A percentile compares a stretch with the other conserved stretches of the same genome.
Conservation (phyloP, 2,113 vertebrate genomes). For the Tychaedon coryphoeus region DNA sequence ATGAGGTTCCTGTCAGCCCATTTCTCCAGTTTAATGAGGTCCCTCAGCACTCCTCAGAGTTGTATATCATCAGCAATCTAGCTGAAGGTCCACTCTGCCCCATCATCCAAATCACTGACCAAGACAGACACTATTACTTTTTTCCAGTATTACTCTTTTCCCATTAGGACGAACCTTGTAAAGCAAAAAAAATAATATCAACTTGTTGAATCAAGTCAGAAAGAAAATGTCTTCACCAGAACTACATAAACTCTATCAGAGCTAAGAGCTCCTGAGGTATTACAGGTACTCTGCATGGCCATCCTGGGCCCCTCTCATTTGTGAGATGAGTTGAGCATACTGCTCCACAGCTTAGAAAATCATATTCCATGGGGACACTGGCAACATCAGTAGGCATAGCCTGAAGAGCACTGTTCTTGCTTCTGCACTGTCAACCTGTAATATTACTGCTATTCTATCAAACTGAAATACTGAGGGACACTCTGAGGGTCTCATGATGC, state of each 20-base stretch:
- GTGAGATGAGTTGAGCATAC: background rate
- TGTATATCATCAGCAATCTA: background rate
- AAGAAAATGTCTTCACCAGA: background rate
- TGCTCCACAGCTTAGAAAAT: background rate
- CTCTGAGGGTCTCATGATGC: background rate
- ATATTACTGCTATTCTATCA: background rate
- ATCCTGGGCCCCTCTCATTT: background rate
- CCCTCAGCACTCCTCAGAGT: background rate
- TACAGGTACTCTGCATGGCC: background rate
- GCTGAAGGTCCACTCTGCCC: background rate
- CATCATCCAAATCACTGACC: background rate
- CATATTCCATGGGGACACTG: background rate
- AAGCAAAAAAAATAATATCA: background rate
- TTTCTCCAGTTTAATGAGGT: background rate
- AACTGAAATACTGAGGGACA: background rate
- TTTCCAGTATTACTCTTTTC: background rate
- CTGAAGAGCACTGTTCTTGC: background rate
- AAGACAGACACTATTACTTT: background rate
- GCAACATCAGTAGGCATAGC: background rate
- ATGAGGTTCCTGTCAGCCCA: background rate
- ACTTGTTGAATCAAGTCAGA: background rate
- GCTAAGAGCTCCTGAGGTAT: background rate
- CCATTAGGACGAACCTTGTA: background rate
- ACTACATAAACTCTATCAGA: background rate
- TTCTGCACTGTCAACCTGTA: background rate